Evolutionary conservation across 2,888 invertebrate species (phyloP).

Genomic region (Lamproptera curius): DNA sequence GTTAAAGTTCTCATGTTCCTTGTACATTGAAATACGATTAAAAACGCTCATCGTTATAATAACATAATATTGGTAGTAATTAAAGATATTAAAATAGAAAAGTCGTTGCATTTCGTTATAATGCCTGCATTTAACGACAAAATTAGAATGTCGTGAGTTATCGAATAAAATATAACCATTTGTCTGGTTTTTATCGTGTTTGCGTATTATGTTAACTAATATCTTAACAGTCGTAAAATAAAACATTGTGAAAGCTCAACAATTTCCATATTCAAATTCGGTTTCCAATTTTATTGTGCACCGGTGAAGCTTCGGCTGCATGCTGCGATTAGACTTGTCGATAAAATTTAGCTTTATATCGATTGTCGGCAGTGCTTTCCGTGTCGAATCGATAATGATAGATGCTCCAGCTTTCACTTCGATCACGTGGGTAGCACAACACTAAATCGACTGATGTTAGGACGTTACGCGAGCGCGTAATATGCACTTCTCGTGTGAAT

Average conservation of each 20-base stretch:
- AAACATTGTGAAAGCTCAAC: background rate
- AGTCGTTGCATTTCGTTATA: no score
- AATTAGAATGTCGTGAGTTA: background rate
- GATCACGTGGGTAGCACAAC: constrained; percentile 23
- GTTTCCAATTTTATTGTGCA: background rate
- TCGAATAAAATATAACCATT: background rate
- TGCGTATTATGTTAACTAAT: no score
- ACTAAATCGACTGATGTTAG: constrained; percentile 4
- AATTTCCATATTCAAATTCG: background rate
- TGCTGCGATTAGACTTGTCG: constrained; percentile 3
- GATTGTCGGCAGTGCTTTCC: constrained; percentile 7
- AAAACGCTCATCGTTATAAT: no score
- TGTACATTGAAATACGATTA: no score
- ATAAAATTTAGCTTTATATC: constrained; percentile 13
- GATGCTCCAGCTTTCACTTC: constrained; percentile 26
- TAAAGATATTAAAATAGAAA: no score
- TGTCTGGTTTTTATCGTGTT: no score
- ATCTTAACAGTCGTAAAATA: background rate
- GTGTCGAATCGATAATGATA: constrained; percentile 14
- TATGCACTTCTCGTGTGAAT: constrained; percentile 14
- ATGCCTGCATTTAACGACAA: no score
- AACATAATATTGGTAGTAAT: no score
- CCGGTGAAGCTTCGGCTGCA: constrained; percentile 5
- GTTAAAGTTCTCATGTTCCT: no score
- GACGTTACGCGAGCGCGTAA: constrained; percentile 15